Percentiles rank a stretch among this genome's conserved stretches.
Conservation (phyloP, 1,140 invertebrate species). For the Drosophila sproati region DNA sequence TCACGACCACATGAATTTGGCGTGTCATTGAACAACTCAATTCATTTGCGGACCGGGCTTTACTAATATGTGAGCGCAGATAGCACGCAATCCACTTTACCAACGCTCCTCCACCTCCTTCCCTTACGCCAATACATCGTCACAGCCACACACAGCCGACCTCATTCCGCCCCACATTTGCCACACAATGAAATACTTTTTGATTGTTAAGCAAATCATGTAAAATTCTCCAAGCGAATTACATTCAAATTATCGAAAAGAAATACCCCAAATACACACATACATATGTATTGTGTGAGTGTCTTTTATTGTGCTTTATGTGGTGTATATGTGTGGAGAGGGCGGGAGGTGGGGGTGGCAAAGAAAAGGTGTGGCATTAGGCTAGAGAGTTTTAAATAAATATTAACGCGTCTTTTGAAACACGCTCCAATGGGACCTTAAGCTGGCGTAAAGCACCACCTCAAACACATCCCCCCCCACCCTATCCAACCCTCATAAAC, state of each 20-base stretch:
- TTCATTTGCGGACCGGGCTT: conserved; percentile 15
- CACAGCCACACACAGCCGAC: too few species aligned
- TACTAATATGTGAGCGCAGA: conserved; percentile 23
- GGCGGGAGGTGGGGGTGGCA: too few species aligned
- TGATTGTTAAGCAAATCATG: conserved; percentile 76
- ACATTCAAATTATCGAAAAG: conserved; percentile 73
- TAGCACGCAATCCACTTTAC: conserved; percentile 28
- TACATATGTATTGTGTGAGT: conserved; percentile 11
- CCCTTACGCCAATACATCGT: not conserved
- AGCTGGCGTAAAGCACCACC: conserved; percentile 12
- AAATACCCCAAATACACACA: not conserved
- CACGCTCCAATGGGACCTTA: conserved; percentile 41
- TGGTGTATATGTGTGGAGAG: not conserved
- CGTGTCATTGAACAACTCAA: conserved; percentile 79
- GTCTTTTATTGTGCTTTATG: conserved; percentile 17
- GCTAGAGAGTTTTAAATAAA: conserved; percentile 68
- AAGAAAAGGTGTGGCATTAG: conserved; percentile 11
- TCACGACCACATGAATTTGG: conserved; percentile 55
- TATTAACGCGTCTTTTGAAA: conserved; percentile 57
- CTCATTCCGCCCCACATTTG: not conserved
- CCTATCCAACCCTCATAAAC: not conserved
- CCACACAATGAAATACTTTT: conserved; percentile 36
- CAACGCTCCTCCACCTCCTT: not conserved
- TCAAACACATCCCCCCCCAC: not conserved
- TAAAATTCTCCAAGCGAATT: conserved; percentile 76